A percentile compares a stretch with the other conserved stretches of the same genome.
These are phyloP conservation scores for Leucophenga varia DNA, from an alignment of 1,140 invertebrate species.

Conservation along the genomic window DNA sequence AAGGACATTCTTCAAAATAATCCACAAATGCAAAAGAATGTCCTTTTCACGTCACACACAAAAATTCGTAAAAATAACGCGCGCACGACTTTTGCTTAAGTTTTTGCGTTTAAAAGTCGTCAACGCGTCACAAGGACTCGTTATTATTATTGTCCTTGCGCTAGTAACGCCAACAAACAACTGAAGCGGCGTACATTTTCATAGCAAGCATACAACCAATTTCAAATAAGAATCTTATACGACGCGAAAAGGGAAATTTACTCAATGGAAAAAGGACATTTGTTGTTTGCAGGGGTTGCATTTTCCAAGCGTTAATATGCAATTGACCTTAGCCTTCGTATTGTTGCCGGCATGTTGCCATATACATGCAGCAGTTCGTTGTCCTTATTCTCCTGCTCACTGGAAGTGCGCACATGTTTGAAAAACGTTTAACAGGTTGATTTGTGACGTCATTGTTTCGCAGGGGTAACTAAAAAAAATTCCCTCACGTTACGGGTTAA, in stretches of 20 bases:
- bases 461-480: slow-evolving; percentile 26
- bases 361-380: slow-evolving; percentile 24
- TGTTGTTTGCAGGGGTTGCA: background rate
- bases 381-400: slow-evolving; percentile 1
- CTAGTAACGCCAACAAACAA: slow-evolving; percentile 38
- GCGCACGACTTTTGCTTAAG: no score
- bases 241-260: slow-evolving; percentile 18
- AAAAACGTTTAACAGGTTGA: slow-evolving; percentile 37
- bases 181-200: slow-evolving; percentile 30
- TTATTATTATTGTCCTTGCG: slow-evolving; percentile 23
- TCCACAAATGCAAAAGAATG: slow-evolving; percentile 45
- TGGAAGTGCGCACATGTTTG: slow-evolving; percentile 5
- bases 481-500: no score
- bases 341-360: slow-evolving; percentile 36
- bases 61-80: no score
- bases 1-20: slow-evolving; percentile 35
- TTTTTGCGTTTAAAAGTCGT: no score
- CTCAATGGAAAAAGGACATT: slow-evolving; percentile 28
- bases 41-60: slow-evolving; percentile 1
- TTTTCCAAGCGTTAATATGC: slow-evolving; percentile 16
- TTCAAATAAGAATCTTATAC: background rate
- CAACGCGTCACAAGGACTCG: slow-evolving; percentile 3
- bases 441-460: slow-evolving; percentile 28
- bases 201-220: slow-evolving; percentile 4
- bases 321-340: slow-evolving; percentile 48